These are phyloP conservation scores for Micrasema longulum DNA, from an alignment of 1,140 invertebrate genomes.

Conservation along the genomic window DNA sequence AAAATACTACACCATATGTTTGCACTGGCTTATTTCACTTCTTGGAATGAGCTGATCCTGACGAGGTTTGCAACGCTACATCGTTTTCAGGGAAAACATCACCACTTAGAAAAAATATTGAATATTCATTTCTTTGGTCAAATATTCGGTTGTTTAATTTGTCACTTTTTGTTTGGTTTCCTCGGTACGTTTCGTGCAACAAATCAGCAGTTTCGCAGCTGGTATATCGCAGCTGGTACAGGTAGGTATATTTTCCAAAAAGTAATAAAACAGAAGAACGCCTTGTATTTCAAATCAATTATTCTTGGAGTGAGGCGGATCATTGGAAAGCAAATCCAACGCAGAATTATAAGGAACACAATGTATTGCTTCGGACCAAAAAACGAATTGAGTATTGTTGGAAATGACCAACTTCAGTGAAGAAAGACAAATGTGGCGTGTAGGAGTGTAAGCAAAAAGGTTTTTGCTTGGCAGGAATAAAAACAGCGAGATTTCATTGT, in stretches of 20 bases:
- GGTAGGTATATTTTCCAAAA: conserved; percentile 12
- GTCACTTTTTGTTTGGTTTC: neutral
- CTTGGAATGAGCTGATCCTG: conserved; percentile 43
- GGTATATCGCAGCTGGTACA: conserved; percentile 3
- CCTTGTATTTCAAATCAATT: conserved; percentile 33
- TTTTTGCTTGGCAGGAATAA: too few relatives aligned
- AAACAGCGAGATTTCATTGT: too few relatives aligned
- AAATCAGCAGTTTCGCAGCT: conserved; percentile 12
- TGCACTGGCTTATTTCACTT: conserved; percentile 49
- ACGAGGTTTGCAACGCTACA: neutral
- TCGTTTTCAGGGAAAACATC: neutral
- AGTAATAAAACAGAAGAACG: conserved; percentile 27
- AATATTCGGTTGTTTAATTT: neutral
- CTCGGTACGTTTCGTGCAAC: neutral
- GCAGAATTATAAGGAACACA: neutral
- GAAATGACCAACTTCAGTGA: too few relatives aligned
- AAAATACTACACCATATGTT: conserved; percentile 49
- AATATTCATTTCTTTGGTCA: neutral
- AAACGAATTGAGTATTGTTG: neutral
- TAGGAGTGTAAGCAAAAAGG: too few relatives aligned
- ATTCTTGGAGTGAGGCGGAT: conserved; percentile 11
- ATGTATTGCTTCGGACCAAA: conserved; percentile 1
- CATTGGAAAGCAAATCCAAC: neutral
- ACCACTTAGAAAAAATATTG: neutral
- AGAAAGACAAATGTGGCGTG: too few relatives aligned